Evolutionary conservation across 1,140 invertebrate species (phyloP), one percentile per base, ranked within the genome.

Genomic region (Calosoma granatense): DNA sequence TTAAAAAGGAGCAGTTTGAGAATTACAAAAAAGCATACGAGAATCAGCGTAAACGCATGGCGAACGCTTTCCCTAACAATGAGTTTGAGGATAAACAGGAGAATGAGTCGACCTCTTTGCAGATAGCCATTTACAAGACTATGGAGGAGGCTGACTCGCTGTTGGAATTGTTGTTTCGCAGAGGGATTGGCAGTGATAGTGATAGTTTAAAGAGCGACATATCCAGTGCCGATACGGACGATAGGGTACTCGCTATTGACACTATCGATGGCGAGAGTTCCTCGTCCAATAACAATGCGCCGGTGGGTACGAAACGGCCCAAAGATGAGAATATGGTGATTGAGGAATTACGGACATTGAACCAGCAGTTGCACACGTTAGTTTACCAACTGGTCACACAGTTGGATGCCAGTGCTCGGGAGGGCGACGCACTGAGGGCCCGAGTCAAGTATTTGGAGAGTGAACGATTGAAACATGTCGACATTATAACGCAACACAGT

Each of bases 131-230:
- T 65, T 80, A 76, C 60, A 78, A 71, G 68, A 76, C 76, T 20
- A 81, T 84, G 57, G 78, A 83, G 62, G 81, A 83, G 64, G 78
- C 81, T 17, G 81, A 84, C 61, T 77, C 75, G 57, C 68, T 84
- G n/a, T 63, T 81, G 20, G 67, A 72, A 14, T 60, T 72, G n/a
- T 65, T 80, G 36, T 62, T 70, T 2, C 66, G 63, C 54, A 65
- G 67, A 57, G 63, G 65, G 30, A 66, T 66, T 59, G 63, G 62
- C 21, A 23, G 65, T 39, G 62, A 64, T 58, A 61, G 56, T 23
- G 63, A 67, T 41, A 63, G 58, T 56, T 56, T 61, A 19, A 55
- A 54, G 57, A 68, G 69, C 58, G 58, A 63, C 20, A 17, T 12
- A 12, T 61, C 56, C 20, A 47, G 59, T n/a, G 54, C 63, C 14